A percentile compares a stretch with the other conserved stretches of the same genome.
Evolutionary conservation across 2,797 vertebrate genomes (phyloP).

Genomic region (Eulemur rubriventer): DNA sequence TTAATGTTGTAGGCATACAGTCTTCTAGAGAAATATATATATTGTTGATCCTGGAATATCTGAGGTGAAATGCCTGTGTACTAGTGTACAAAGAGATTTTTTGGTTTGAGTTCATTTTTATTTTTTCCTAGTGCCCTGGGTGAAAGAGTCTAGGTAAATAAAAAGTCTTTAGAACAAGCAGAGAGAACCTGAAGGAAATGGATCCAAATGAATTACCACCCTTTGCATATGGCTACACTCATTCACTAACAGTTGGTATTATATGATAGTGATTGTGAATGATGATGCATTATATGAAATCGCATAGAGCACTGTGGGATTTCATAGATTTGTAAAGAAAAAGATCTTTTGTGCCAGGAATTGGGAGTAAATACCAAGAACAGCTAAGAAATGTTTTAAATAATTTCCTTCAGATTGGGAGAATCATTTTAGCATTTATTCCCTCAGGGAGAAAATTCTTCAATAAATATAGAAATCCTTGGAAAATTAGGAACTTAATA

Average conservation of each 20-base stretch:
- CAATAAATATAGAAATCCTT: slow-evolving; percentile 61
- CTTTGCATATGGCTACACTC: neutral
- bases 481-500: slow-evolving; percentile 67
- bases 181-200: slow-evolving; percentile 47
- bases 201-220: neutral
- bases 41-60: slow-evolving; percentile 22
- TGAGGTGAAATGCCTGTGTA: slow-evolving; percentile 37
- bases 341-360: slow-evolving; percentile 7
- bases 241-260: slow-evolving; percentile 45
- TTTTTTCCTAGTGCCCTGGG: slow-evolving; percentile 3
- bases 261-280: slow-evolving; percentile 32
- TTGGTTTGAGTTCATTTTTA: neutral
- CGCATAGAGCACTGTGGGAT: neutral
- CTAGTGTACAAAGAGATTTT: neutral
- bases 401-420: slow-evolving; percentile 41
- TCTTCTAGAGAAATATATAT: neutral
- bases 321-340: slow-evolving; percentile 49
- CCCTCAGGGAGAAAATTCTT: slow-evolving; percentile 39
- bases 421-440: slow-evolving; percentile 58
- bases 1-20: slow-evolving; percentile 4
- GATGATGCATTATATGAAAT: slow-evolving; percentile 44
- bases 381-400: slow-evolving; percentile 66
- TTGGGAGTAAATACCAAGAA: slow-evolving; percentile 53
- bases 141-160: slow-evolving; percentile 26
- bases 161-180: slow-evolving; percentile 24